phyloP scores from a whole-genome alignment of 2,888 invertebrate species.

The Agrilus cyanescens region DNA sequence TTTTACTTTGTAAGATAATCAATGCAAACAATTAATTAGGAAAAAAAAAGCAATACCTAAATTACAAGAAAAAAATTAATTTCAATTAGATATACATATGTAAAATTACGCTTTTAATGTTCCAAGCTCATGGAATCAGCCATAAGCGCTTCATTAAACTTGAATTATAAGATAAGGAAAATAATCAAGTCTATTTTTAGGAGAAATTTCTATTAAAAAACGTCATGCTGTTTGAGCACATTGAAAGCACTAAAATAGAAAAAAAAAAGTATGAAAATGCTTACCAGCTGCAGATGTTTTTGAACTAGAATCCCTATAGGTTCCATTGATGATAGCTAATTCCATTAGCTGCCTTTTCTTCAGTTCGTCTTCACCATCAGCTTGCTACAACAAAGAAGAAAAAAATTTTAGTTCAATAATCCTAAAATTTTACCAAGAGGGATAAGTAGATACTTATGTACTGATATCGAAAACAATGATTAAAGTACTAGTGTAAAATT shows the following conservation, averaged over 20 bases:
- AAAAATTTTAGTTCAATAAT: constrained; percentile 3
- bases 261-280: constrained; percentile 10
- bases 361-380: constrained; percentile 98
- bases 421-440: not conserved
- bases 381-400: constrained; percentile 55
- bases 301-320: constrained; percentile 91
- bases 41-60: too few species aligned
- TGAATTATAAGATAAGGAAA: too few species aligned
- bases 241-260: not conserved
- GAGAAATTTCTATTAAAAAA: not conserved
- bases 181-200: not conserved
- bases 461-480: not conserved
- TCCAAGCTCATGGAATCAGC: too few species aligned
- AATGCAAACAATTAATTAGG: too few species aligned
- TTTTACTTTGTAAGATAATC: too few species aligned
- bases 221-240: not conserved
- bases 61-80: too few species aligned
- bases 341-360: constrained; percentile 99
- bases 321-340: constrained; percentile 98
- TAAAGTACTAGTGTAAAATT: too few species aligned
- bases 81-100: too few species aligned
- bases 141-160: too few species aligned
- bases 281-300: constrained; percentile 77
- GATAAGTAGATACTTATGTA: too few species aligned
- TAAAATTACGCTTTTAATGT: too few species aligned